Conservation (phyloP, 2,113 vertebrate species). For the Butastur rufipennis region DNA sequence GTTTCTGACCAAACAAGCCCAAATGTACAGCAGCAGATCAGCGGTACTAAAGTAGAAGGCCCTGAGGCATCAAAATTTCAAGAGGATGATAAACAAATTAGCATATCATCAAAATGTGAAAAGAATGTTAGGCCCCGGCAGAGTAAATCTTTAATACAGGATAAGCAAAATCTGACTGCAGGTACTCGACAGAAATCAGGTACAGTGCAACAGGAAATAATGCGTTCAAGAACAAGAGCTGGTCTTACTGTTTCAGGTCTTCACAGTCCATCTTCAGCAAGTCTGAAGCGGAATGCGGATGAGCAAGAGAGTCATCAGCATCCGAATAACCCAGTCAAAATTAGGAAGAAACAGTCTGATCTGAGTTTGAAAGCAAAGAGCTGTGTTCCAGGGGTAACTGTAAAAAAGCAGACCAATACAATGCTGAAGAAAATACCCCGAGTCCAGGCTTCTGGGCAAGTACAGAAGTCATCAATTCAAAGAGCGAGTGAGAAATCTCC, state of each 20-base stretch:
- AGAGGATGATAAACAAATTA: constrained; percentile 38
- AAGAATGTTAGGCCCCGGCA: constrained; percentile 59
- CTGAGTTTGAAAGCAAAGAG: constrained; percentile 61
- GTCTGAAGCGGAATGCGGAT: constrained; percentile 77
- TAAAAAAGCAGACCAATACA: constrained; percentile 66
- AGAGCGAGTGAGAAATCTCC: constrained; percentile 62
- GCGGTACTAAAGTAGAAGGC: constrained; percentile 19
- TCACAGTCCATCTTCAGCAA: constrained; percentile 57
- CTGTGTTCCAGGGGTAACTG: constrained; percentile 26
- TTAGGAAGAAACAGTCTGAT: constrained; percentile 79
- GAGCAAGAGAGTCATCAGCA: constrained; percentile 70
- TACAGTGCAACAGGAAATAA: constrained; percentile 34
- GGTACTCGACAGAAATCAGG: constrained; percentile 37
- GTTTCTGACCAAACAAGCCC: constrained; percentile 29
- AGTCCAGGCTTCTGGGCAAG: constrained; percentile 42
- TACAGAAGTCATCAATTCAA: constrained; percentile 50
- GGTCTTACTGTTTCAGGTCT: constrained; percentile 50
- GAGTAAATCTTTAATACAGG: constrained; percentile 38
- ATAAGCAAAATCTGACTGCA: constrained; percentile 58
- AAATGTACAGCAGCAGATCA: constrained; percentile 26
- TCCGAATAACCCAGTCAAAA: constrained; percentile 76
- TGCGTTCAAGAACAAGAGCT: constrained; percentile 69
- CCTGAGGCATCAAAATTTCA: constrained; percentile 34
- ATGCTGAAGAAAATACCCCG: constrained; percentile 59
- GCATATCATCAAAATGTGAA: constrained; percentile 51